Evolutionary conservation across 2,113 vertebrate species (phyloP).

Genomic region (Camelus bactrianus): DNA sequence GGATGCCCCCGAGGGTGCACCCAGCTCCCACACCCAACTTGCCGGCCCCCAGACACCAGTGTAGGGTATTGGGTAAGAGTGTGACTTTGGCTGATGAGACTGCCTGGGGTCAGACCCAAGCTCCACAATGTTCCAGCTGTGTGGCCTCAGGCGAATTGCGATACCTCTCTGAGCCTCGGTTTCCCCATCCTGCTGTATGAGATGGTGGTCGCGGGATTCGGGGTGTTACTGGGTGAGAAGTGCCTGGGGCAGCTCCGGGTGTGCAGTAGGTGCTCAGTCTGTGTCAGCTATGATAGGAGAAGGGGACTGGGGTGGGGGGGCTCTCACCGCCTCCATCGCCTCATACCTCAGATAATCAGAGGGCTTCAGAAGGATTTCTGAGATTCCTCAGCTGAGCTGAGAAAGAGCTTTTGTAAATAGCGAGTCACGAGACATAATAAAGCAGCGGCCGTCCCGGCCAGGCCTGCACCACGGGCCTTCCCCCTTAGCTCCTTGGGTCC

Average conservation of each 20-base stretch:
- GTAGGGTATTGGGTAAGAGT: fast-evolving
- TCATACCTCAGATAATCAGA: not conserved
- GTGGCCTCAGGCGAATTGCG: fast-evolving
- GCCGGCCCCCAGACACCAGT: not conserved
- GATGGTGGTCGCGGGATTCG: fast-evolving
- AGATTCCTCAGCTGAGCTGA: not conserved
- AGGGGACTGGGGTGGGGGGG: too few relatives aligned
- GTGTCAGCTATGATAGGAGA: fast-evolving
- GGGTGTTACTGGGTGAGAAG: not conserved
- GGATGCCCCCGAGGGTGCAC: too few relatives aligned
- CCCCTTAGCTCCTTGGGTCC: fast-evolving
- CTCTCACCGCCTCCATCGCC: fast-evolving
- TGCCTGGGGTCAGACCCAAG: not conserved
- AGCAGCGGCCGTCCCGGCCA: fast-evolving
- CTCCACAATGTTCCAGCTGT: fast-evolving
- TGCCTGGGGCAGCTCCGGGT: fast-evolving
- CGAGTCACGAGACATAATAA: fast-evolving
- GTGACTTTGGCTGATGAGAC: fast-evolving
- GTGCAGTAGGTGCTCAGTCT: not conserved
- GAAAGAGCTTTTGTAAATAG: not conserved
- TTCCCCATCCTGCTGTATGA: not conserved
- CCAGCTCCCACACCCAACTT: not conserved
- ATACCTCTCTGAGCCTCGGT: not conserved
- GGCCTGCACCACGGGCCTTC: fast-evolving
- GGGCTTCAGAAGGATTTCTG: not conserved